A percentile compares a stretch with the other conserved stretches of the same genome.
These are phyloP conservation scores for Scylla paramamosain DNA, from an alignment of 1,140 invertebrate species.

Conservation along the genomic window DNA sequence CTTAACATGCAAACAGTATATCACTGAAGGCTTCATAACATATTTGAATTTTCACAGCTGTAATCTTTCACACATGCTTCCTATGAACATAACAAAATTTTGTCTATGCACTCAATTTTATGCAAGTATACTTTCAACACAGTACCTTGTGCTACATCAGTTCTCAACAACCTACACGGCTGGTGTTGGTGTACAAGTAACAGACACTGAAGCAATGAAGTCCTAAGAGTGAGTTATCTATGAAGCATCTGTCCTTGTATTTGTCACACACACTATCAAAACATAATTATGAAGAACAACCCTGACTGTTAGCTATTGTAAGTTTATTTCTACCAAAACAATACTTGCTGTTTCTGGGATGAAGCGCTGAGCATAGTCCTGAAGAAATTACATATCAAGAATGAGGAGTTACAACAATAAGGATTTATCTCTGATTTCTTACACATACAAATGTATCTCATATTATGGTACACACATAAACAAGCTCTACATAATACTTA, in stretches of 20 bases:
- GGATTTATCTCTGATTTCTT: not conserved
- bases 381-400: constrained; percentile 62
- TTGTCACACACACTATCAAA: constrained; percentile 53
- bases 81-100: not conserved
- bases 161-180: not conserved
- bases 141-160: not conserved
- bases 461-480: not conserved
- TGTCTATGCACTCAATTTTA: not conserved
- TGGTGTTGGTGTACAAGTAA: constrained; percentile 12
- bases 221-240: constrained; percentile 36
- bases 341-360: constrained; percentile 76
- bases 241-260: constrained; percentile 46
- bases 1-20: too few relatives aligned
- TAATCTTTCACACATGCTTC: not conserved
- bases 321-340: constrained; percentile 44
- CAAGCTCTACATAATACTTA: constrained; percentile 1
- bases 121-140: not conserved
- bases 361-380: constrained; percentile 73
- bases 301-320: constrained; percentile 40
- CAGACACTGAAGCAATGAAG: not conserved
- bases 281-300: constrained; percentile 46
- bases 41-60: too few relatives aligned
- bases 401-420: constrained; percentile 28
- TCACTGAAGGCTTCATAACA: too few relatives aligned
- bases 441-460: not conserved